Percentiles rank a stretch among this genome's conserved stretches.
Conservation (phyloP, 2,113 vertebrate genomes). For the Rostratula benghalensis region DNA sequence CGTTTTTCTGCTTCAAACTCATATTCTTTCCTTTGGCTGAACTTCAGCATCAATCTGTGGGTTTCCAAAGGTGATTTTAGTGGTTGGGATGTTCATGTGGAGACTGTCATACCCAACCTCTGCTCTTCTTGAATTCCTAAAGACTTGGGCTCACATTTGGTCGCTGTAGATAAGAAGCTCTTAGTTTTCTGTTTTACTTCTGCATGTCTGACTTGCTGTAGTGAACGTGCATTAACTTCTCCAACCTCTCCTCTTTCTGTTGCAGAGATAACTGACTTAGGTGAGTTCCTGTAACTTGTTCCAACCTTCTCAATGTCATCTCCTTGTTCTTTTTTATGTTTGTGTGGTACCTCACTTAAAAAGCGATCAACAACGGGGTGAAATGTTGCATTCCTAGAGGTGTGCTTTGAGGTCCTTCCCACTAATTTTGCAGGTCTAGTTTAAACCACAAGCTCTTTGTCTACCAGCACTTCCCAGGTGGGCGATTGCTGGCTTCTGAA, state of each 20-base stretch:
- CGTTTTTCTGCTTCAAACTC: not conserved
- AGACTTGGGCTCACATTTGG: not conserved
- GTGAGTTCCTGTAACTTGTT: conserved; percentile 74
- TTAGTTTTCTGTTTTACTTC: not conserved
- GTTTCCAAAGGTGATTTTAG: not conserved
- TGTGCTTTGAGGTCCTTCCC: not conserved
- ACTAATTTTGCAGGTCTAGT: not conserved
- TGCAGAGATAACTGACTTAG: conserved; percentile 83
- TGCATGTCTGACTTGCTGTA: conserved; percentile 29
- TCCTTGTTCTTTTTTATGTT: not conserved
- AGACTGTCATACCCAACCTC: not conserved
- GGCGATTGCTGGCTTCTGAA: too few relatives aligned
- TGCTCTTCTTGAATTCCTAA: not conserved
- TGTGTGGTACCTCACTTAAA: not conserved
- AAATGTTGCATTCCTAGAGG: not conserved
- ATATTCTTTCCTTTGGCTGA: not conserved
- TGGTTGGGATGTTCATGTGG: not conserved
- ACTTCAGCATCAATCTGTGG: not conserved
- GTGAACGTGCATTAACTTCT: conserved; percentile 50
- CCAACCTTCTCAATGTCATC: not conserved
- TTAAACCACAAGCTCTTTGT: not conserved
- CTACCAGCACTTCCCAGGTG: not conserved
- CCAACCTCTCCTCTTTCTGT: conserved; percentile 76
- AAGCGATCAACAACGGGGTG: not conserved
- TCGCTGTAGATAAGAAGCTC: not conserved